Evolutionary conservation across 1,140 invertebrate species (phyloP), one percentile per base, ranked within the genome.

Genomic region (Helicoverpa armigera): DNA sequence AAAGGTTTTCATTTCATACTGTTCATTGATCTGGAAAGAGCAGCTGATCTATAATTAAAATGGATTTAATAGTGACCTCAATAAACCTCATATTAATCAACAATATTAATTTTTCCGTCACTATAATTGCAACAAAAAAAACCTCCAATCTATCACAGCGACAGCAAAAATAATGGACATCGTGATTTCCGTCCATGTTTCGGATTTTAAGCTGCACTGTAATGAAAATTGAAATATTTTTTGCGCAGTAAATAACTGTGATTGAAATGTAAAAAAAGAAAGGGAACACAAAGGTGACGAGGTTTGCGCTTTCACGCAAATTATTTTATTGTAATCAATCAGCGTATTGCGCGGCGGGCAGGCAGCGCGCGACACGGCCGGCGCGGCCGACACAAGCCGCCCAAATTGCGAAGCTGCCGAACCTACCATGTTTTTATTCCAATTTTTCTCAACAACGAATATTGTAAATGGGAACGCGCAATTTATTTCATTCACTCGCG

Each of bases 321-420:
- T 89, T 86, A 90, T 88, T 88, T 87, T 88, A 90, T 89, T 88
- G 87, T 88, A 88, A 90, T 89, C 89, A 92, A 92, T 91, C 88
- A 89, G 84, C 80, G 82, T 79, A 86, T 85, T 85, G 87, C 80
- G 80, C 80, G 79, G 82, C 67, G 69, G 77, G 79, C 80, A 67
- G 72, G 77, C 80, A 56, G 31, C 9, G 12, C 50, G 51, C n/a
- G 61, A 65, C n/a, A 50, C 29, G 1, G 16, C n/a, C 53, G 74
- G 56, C 53, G 69, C 35, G 70, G 12, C 60, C 70, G 79, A 83
- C 80, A 88, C 85, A 88, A 87, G 82, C 84, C 84, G 61, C 56
- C 85, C 89, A 91, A 91, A 92, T 92, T 92, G 87, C 90, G 83
- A 86, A 83, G 85, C 83, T 83, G 82, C 82, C 86, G 86, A 84